phyloP scores from a whole-genome alignment of 64 coral and sea anemone species.

The Acropora tenuis region DNA sequence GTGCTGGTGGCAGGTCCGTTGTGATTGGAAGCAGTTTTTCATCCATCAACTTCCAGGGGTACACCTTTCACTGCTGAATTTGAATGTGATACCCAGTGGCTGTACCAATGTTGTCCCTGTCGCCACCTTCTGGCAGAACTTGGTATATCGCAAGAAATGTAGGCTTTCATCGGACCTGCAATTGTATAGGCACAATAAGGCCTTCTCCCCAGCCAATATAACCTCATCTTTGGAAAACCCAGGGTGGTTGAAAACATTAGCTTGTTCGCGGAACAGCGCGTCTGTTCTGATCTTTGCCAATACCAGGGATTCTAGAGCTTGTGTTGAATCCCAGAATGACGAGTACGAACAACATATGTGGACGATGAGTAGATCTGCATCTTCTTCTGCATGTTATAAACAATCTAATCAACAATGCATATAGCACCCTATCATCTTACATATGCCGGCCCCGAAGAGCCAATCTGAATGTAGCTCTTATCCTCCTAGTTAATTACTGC shows the following conservation, averaged over 20 bases:
- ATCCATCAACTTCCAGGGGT: slow-evolving; percentile 17
- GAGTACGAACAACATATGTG: not conserved
- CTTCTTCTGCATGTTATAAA: too few species aligned
- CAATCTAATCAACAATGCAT: too few species aligned
- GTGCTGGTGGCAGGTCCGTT: slow-evolving; percentile 39
- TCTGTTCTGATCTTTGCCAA: slow-evolving; percentile 27
- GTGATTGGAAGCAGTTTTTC: slow-evolving; percentile 18
- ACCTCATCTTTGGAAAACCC: not conserved
- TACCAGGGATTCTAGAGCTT: slow-evolving; percentile 25
- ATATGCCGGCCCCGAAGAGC: too few species aligned
- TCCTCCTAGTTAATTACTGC: too few species aligned
- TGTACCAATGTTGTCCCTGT: slow-evolving; percentile 10
- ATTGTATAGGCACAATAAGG: slow-evolving; percentile 9
- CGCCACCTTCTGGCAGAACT: slow-evolving; percentile 44
- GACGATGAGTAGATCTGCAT: too few species aligned
- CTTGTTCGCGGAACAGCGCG: slow-evolving; percentile 29
- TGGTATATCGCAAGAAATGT: slow-evolving; percentile 39
- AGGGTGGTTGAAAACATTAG: slow-evolving; percentile 7
- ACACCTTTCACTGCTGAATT: slow-evolving; percentile 15
- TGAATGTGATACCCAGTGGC: slow-evolving; percentile 43
- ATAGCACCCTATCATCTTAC: too few species aligned
- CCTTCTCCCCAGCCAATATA: slow-evolving; percentile 21
- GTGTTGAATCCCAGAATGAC: slow-evolving; percentile 16
- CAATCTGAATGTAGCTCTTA: too few species aligned
- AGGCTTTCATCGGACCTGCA: slow-evolving; percentile 11